A percentile compares a stretch with the other conserved stretches of the same genome.
These are phyloP conservation scores for Colletes gigas DNA, from an alignment of 1,140 invertebrate species.

Conservation along the genomic window DNA sequence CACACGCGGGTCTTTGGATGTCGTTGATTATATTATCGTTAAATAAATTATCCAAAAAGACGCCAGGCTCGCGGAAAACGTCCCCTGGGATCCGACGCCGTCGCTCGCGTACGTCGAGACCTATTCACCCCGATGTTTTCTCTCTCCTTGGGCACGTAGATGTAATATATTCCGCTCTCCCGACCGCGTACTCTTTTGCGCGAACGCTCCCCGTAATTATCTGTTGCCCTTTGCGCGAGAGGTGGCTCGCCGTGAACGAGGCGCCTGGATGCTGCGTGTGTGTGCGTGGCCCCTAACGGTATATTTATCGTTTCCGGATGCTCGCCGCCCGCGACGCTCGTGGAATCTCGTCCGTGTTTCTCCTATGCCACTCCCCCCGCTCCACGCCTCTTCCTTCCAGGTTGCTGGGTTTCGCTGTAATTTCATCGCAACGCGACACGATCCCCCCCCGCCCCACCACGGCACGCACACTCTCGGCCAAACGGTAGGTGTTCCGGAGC, in stretches of 20 bases:
- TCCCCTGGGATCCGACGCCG: not conserved
- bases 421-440: not conserved
- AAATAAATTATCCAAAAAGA: slow-evolving; percentile 3
- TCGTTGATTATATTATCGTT: slow-evolving; percentile 5
- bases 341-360: not conserved
- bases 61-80: not conserved
- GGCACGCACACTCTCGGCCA: not conserved
- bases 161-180: slow-evolving; percentile 54
- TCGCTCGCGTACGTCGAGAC: slow-evolving; percentile 12
- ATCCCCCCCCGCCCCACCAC: not conserved
- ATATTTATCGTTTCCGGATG: slow-evolving; percentile 69
- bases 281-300: slow-evolving; percentile 31
- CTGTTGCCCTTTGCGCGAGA: slow-evolving; percentile 45
- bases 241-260: slow-evolving; percentile 15
- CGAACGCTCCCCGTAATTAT: slow-evolving; percentile 50
- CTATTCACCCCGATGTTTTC: slow-evolving; percentile 42
- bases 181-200: slow-evolving; percentile 22
- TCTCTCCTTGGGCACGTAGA: slow-evolving; percentile 21
- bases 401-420: not conserved
- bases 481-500: too few species aligned
- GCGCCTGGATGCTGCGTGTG: slow-evolving; percentile 14
- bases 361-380: not conserved
- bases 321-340: slow-evolving; percentile 44
- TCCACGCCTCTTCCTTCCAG: slow-evolving; percentile 18
- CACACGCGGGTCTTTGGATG: not conserved